phyloP scores from a whole-genome alignment of 2,113 vertebrate genomes.

The Peucedramus taeniatus region DNA sequence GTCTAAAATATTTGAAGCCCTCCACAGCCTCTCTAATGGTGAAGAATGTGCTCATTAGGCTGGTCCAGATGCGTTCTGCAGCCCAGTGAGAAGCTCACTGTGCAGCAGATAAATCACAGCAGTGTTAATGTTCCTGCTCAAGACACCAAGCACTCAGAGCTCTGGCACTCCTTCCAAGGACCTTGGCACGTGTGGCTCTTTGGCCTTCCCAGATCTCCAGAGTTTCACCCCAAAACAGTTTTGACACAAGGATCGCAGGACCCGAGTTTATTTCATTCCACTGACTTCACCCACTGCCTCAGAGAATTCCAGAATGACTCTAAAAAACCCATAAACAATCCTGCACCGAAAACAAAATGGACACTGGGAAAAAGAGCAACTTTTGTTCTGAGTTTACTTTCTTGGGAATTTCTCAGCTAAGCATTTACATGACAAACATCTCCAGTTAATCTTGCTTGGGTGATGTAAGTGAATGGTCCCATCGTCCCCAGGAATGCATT shows the following conservation, averaged over 20 bases:
- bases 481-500: not conserved
- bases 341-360: not conserved
- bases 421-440: not conserved
- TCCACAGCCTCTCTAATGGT: slow-evolving; percentile 41
- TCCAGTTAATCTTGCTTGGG: not conserved
- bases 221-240: not conserved
- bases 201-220: not conserved
- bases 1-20: slow-evolving; percentile 54
- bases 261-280: not conserved
- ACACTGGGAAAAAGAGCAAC: not conserved
- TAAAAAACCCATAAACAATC: not conserved
- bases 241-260: not conserved
- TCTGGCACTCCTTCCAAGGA: not conserved
- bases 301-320: not conserved
- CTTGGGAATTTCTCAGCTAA: not conserved
- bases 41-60: slow-evolving; percentile 60
- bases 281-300: not conserved
- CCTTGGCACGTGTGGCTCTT: not conserved
- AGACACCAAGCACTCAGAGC: not conserved
- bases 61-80: slow-evolving; percentile 47
- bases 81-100: not conserved
- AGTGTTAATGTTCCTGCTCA: not conserved
- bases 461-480: not conserved
- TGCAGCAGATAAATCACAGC: slow-evolving; percentile 34
- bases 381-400: not conserved